Base-by-base conservation (phyloP, 1,140 invertebrate species). In the Lordiphosa collinella region DNA sequence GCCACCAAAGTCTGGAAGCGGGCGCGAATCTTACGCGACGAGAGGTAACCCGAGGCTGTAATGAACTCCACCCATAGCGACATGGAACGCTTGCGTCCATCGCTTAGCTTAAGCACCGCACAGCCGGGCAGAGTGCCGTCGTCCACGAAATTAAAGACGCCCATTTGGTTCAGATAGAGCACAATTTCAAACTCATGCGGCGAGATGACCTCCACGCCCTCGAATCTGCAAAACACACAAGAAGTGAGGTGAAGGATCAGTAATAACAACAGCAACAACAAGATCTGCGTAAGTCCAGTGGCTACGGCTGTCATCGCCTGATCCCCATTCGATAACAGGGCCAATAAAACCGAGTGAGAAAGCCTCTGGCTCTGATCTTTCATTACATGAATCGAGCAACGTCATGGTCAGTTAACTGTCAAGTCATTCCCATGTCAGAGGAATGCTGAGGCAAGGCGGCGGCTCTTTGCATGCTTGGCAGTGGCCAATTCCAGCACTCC, bases 1-100 rank as follows among this genome's bases (percentile, higher is more conserved):
- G 96, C 96, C 14, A 98, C 96, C 41, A 99, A 89, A 0, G 96
- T 97, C 89, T 98, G 97, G 88, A 99, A 99, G 10, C 97, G 89
- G 3, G 96, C 96, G 1, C 97, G 93, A 56, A 99, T 99, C 90
- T 99, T 99, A 0, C 97, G 89, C 0, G 97, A 97, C 0, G 96
- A 97, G 36, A 99, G 90, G 84, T 99, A 99, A 0, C 97, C 97
- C 2, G 95, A 97, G 0, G 97, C 97, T 0, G 97, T 99, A 51
- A 99, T 99, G 90, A 99, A 99, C 89, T 99, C 97, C 4, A 99
- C 97, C 97, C 97, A 99, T 0, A 99, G 91, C 0, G 97, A 98
- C 97, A 99, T 99, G 44, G 96, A 97, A 12, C 97, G 91, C 86
- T 99, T 99, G 9, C 97, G 90, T 1, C 97, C 97, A 91, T 99